Percentiles rank a stretch among this genome's conserved stretches.
Evolutionary conservation across 1,140 invertebrate species (phyloP).

Genomic region (Cardiocondyla obscurior): DNA sequence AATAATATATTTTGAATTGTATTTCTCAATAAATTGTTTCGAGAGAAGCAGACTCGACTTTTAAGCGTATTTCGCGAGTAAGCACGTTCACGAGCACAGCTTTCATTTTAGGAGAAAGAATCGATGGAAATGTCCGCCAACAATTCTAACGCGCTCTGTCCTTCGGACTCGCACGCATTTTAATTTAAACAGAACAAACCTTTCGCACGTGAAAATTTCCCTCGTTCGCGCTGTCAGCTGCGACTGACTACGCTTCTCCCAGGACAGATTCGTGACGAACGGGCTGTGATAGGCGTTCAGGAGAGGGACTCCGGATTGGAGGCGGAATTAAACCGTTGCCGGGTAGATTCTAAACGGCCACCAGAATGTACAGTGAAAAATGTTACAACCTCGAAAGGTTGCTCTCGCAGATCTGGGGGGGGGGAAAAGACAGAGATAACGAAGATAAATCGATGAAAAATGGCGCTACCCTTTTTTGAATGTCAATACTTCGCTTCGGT

Average conservation of each 20-base stretch:
- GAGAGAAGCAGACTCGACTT: not conserved
- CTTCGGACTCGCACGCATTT: slow-evolving; percentile 15
- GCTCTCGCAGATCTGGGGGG: not conserved
- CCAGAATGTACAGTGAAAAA: not conserved
- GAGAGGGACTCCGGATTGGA: slow-evolving; percentile 8
- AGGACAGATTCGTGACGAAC: slow-evolving; percentile 48
- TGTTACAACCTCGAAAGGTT: not conserved
- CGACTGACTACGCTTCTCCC: slow-evolving; percentile 62
- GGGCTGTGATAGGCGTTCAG: not conserved
- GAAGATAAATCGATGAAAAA: not conserved
- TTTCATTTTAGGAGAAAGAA: slow-evolving; percentile 6
- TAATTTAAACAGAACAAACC: slow-evolving; percentile 59
- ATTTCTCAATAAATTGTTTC: slow-evolving; percentile 15
- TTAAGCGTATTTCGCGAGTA: slow-evolving; percentile 1
- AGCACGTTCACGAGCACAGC: not conserved
- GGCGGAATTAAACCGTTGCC: slow-evolving; percentile 26
- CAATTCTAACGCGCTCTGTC: slow-evolving; percentile 16
- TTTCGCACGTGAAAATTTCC: slow-evolving; percentile 61
- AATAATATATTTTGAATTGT: not conserved
- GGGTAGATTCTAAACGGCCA: slow-evolving; percentile 5
- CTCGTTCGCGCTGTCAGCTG: slow-evolving; percentile 62
- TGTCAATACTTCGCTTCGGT: not conserved
- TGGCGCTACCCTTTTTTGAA: not conserved
- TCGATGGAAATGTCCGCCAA: slow-evolving; percentile 36
- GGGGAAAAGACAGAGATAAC: not conserved